Percentiles rank a stretch among this genome's conserved stretches.
Conservation (phyloP, 2,113 vertebrate genomes). For the Asarcornis scutulata region DNA sequence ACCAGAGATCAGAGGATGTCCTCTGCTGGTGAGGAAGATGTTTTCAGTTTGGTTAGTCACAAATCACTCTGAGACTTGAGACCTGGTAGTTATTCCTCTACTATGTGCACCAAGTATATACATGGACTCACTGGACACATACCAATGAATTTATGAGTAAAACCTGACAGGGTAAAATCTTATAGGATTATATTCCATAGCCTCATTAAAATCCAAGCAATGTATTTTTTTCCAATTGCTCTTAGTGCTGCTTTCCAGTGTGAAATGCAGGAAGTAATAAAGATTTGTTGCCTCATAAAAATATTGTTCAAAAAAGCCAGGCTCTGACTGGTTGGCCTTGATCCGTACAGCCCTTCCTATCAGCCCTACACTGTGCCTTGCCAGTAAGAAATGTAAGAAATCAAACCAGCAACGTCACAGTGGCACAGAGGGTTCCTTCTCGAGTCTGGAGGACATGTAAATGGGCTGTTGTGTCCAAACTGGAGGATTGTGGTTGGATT, state of each 20-base stretch:
- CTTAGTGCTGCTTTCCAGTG: background rate
- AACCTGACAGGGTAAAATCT: background rate
- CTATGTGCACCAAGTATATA: background rate
- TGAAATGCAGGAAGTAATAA: background rate
- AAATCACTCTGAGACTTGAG: background rate
- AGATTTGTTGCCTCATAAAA: background rate
- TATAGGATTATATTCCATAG: background rate
- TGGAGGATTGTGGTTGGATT: background rate
- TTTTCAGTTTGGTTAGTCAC: background rate
- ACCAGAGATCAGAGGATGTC: background rate
- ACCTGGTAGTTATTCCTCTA: background rate
- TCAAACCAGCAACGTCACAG: background rate
- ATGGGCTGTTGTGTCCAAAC: background rate
- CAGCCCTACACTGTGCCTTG: background rate
- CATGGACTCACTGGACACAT: background rate
- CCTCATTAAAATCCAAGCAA: background rate
- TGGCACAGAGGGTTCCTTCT: background rate
- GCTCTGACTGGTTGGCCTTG: background rate
- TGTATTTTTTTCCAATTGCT: background rate
- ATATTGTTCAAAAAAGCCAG: background rate
- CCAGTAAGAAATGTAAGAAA: background rate
- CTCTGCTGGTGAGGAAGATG: background rate
- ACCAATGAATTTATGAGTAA: background rate
- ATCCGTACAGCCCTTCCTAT: background rate
- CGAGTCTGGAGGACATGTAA: background rate